Evolutionary conservation across 2,113 vertebrate genomes (phyloP).

Genomic region (Pleuronectes platessa): DNA sequence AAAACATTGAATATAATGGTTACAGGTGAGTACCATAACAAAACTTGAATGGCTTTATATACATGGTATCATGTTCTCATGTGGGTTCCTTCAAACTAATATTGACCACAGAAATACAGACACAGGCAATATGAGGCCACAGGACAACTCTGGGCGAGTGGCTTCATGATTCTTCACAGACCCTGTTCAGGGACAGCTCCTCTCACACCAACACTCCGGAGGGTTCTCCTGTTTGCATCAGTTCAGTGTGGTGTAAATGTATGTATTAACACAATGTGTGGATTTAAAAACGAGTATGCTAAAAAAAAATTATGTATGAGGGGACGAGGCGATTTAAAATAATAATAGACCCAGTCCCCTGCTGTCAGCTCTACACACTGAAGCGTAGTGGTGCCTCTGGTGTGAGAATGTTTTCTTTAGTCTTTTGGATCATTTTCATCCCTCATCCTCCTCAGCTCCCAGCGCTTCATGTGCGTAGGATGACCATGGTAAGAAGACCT

Average conservation of each 20-base stretch:
- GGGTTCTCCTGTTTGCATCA: constrained; percentile 38
- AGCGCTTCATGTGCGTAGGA: constrained; percentile 85
- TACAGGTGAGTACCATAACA: constrained; percentile 60
- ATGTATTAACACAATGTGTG: constrained; percentile 31
- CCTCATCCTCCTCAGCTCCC: constrained; percentile 28
- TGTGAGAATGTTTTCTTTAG: constrained; percentile 24
- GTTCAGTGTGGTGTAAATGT: constrained; percentile 33
- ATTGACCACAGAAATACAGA: constrained; percentile 49
- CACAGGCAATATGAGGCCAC: constrained; percentile 46
- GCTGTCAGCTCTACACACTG: constrained; percentile 27
- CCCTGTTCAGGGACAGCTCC: constrained; percentile 17
- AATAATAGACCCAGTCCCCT: constrained; percentile 1
- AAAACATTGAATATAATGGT: constrained; percentile 53
- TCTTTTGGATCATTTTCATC: not conserved
- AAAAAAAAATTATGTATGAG: constrained; percentile 42
- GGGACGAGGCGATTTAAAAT: constrained; percentile 2
- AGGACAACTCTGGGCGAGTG: constrained; percentile 26
- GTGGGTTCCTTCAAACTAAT: constrained; percentile 51
- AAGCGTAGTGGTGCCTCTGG: constrained; percentile 27
- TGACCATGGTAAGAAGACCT: constrained; percentile 99
- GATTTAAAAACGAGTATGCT: constrained; percentile 45
- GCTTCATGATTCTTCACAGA: constrained; percentile 53
- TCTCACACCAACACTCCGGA: not conserved
- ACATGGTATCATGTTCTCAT: constrained; percentile 36
- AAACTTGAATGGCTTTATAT: constrained; percentile 70